phyloP scores from a whole-genome alignment of 1,140 invertebrate genomes.

The Neuroterus valhalla region DNA sequence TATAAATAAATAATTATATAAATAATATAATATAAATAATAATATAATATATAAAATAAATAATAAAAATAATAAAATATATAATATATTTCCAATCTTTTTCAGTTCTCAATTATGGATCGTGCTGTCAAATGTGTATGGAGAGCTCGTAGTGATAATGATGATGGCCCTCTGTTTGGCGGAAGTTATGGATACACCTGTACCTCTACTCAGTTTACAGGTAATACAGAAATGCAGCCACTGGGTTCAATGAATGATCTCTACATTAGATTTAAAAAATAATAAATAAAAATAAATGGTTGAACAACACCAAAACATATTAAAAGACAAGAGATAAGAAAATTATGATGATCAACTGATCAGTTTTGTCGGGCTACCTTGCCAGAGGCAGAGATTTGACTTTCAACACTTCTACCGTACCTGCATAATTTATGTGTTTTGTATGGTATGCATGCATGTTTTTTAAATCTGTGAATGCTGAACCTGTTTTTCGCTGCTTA shows the following conservation, averaged over 20 bases:
- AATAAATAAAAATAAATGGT: background rate
- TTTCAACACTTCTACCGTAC: too few relatives aligned
- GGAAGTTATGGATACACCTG: constrained; percentile 79
- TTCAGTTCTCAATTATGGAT: constrained; percentile 78
- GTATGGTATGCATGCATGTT: too few relatives aligned
- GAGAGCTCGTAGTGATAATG: constrained; percentile 78
- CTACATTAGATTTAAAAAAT: background rate
- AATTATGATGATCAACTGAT: background rate
- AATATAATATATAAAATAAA: background rate
- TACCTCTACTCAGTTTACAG: constrained; percentile 78
- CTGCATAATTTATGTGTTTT: too few relatives aligned
- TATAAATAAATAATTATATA: too few relatives aligned
- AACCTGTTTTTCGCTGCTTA: too few relatives aligned
- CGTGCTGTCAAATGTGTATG: constrained; percentile 79
- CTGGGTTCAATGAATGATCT: constrained; percentile 2
- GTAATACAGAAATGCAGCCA: constrained; percentile 63
- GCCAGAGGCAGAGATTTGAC: too few relatives aligned
- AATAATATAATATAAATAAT: too few relatives aligned
- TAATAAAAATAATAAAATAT: background rate
- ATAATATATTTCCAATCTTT: constrained; percentile 40
- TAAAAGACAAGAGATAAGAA: background rate
- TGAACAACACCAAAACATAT: background rate
- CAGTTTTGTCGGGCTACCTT: too few relatives aligned
- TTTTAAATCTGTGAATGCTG: too few relatives aligned
- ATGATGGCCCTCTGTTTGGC: constrained; percentile 78